Percentiles rank a stretch among this genome's conserved stretches.
Evolutionary conservation across 2,888 invertebrate genomes (phyloP).

Genomic region (Dasysyrphus albostriatus): DNA sequence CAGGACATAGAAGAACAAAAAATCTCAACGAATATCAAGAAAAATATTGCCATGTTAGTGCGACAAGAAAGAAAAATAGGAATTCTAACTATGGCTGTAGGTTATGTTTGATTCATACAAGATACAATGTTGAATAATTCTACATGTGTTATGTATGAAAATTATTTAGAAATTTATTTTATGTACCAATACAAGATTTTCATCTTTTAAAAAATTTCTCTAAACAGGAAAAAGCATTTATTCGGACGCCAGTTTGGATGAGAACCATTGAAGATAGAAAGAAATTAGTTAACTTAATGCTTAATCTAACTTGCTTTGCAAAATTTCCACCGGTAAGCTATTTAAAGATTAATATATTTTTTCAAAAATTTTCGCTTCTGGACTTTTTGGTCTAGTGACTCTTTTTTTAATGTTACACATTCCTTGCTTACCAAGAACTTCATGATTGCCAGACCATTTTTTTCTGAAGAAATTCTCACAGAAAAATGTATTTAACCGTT

Average conservation of each 20-base stretch:
- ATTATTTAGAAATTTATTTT: too few relatives aligned
- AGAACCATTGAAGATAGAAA: slow-evolving; percentile 87
- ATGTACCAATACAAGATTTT: too few relatives aligned
- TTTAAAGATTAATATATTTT: too few relatives aligned
- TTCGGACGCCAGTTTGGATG: slow-evolving; percentile 85
- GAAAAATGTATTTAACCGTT: too few relatives aligned
- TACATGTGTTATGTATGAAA: too few relatives aligned
- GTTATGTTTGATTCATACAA: slow-evolving; percentile 74
- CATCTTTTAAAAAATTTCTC: not conserved
- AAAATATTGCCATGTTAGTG: slow-evolving; percentile 86
- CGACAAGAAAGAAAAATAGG: slow-evolving; percentile 85
- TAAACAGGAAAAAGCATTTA: slow-evolving; percentile 86
- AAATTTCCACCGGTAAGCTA: slow-evolving; percentile 85
- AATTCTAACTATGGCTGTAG: slow-evolving; percentile 84
- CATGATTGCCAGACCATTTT: too few relatives aligned
- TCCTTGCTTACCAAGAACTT: too few relatives aligned
- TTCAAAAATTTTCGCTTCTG: too few relatives aligned
- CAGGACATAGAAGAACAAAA: slow-evolving; percentile 76
- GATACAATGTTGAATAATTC: not conserved
- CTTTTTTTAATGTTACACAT: too few relatives aligned
- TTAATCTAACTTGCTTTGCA: slow-evolving; percentile 87
- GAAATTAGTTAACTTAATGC: slow-evolving; percentile 86
- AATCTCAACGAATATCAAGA: slow-evolving; percentile 79
- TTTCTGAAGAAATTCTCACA: too few relatives aligned
- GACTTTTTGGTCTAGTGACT: too few relatives aligned